Percentiles rank a stretch among this genome's conserved stretches.
Conservation (phyloP, 2,797 vertebrate species). For the Alauda arvensis region DNA sequence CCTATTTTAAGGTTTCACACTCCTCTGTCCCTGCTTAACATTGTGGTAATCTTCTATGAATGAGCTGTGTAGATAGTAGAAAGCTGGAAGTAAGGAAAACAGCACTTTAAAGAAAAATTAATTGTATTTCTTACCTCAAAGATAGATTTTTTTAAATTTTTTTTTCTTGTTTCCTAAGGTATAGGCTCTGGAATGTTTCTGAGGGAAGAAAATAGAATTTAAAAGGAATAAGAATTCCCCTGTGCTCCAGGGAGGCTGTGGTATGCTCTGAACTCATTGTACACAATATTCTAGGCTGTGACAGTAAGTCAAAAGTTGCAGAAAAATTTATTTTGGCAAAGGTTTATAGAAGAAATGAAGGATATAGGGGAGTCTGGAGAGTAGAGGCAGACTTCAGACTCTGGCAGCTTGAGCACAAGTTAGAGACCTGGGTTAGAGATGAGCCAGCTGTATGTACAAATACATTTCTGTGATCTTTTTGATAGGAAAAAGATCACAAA, state of each 20-base stretch:
- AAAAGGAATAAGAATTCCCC: not conserved
- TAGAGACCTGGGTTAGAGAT: not conserved
- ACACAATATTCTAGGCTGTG: not conserved
- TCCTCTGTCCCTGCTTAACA: not conserved
- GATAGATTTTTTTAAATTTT: not conserved
- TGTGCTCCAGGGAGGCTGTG: not conserved
- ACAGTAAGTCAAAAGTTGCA: not conserved
- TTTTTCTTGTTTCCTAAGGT: not conserved
- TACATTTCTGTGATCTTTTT: not conserved
- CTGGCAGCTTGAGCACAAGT: not conserved
- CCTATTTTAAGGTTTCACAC: not conserved
- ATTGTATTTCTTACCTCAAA: not conserved
- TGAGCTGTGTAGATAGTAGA: not conserved
- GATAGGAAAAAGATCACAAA: slow-evolving; percentile 30
- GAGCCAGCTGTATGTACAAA: slow-evolving; percentile 1
- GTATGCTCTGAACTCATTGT: not conserved
- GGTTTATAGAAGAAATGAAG: not conserved
- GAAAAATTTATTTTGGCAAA: not conserved
- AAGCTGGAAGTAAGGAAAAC: not conserved
- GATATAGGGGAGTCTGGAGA: not conserved
- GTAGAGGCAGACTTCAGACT: not conserved
- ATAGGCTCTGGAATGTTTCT: not conserved
- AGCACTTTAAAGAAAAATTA: not conserved
- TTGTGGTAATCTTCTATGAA: not conserved
- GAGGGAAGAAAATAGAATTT: not conserved